phyloP scores from a whole-genome alignment of 2,113 vertebrate genomes.

The Telmatochromis sp. region DNA sequence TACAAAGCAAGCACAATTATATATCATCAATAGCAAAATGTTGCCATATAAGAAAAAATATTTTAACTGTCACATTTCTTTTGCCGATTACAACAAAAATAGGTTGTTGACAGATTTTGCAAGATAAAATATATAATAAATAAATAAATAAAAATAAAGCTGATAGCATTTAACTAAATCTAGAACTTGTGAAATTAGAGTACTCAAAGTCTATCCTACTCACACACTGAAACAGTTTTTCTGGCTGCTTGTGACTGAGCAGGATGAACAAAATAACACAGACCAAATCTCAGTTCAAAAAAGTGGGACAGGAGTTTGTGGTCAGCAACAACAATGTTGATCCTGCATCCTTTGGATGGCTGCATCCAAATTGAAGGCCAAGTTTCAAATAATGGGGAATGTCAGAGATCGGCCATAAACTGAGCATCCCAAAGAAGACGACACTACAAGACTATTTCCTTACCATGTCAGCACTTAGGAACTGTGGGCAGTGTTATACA shows the following conservation, averaged over 20 bases:
- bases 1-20: not conserved
- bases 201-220: not conserved
- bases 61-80: not conserved
- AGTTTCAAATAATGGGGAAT: not conserved
- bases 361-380: not conserved
- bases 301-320: not conserved
- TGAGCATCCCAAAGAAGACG: not conserved
- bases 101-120: conserved; percentile 73
- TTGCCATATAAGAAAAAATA: not conserved
- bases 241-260: not conserved
- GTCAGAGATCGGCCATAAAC: not conserved
- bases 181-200: not conserved
- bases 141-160: not conserved
- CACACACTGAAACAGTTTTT: not conserved
- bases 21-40: not conserved
- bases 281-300: not conserved
- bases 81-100: not conserved
- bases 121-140: conserved; percentile 75
- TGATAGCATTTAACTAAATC: not conserved
- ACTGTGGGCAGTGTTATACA: not conserved
- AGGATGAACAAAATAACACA: not conserved
- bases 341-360: not conserved
- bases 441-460: not conserved
- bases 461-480: not conserved
- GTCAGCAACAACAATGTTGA: not conserved